These are phyloP conservation scores for Diadophis punctatus DNA, from an alignment of 2,113 vertebrate genomes.

Conservation along the genomic window DNA sequence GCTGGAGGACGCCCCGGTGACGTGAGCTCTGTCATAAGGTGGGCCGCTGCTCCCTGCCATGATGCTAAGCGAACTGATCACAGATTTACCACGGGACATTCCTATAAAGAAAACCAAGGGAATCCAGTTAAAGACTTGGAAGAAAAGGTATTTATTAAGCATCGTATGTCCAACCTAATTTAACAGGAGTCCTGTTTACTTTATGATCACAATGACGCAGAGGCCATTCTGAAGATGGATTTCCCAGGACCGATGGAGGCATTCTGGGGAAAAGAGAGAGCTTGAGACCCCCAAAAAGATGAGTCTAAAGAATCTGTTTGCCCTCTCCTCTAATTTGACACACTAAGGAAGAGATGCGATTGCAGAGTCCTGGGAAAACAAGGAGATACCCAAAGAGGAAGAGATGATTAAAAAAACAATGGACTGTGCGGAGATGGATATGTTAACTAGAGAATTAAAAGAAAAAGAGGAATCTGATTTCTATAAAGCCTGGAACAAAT, in stretches of 20 bases:
- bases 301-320: background rate
- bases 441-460: too few species aligned
- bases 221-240: background rate
- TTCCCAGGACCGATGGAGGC: background rate
- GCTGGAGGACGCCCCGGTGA: conserved; percentile 95
- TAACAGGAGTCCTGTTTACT: background rate
- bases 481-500: too few species aligned
- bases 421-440: too few species aligned
- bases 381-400: too few species aligned
- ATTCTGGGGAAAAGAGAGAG: background rate
- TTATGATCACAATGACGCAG: background rate
- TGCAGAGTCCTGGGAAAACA: too few species aligned
- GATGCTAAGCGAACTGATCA: conserved; percentile 95
- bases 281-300: background rate
- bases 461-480: too few species aligned
- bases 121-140: background rate
- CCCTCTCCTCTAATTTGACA: background rate
- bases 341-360: background rate
- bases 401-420: too few species aligned
- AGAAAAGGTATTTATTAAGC: background rate
- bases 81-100: conserved; percentile 95
- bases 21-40: conserved; percentile 92
- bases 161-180: background rate
- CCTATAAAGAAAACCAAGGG: conserved; percentile 68
- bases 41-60: conserved; percentile 96